phyloP scores from a whole-genome alignment of 2,113 vertebrate genomes.

The Anolis sagrei region DNA sequence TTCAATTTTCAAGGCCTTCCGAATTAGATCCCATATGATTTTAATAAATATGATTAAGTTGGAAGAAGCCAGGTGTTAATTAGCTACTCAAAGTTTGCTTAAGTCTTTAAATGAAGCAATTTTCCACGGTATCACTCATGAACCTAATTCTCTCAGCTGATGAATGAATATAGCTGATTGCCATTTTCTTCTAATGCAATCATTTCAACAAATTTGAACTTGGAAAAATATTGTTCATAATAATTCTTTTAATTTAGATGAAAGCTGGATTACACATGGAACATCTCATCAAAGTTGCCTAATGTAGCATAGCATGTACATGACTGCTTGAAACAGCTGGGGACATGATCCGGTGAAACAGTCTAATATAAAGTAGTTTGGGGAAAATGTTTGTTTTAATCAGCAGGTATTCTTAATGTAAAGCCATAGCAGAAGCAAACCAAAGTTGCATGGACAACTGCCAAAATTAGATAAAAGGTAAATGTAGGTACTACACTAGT shows the following conservation, averaged over 20 bases:
- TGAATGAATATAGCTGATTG: conserved; percentile 2
- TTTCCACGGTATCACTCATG: not conserved
- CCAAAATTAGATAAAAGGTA: not conserved
- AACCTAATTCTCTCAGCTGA: not conserved
- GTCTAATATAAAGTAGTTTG: conserved; percentile 20
- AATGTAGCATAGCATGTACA: not conserved
- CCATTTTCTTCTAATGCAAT: not conserved
- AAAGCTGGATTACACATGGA: not conserved
- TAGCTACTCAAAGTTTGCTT: conserved; percentile 11
- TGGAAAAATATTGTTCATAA: not conserved
- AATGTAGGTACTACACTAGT: not conserved
- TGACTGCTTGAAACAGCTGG: conserved; percentile 10
- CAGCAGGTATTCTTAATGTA: conserved; percentile 46
- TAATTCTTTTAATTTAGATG: conserved; percentile 4
- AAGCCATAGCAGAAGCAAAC: conserved; percentile 40
- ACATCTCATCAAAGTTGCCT: conserved; percentile 12
- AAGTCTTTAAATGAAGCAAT: conserved; percentile 1
- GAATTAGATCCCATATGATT: not conserved
- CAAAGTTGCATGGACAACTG: not conserved
- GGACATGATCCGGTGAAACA: not conserved
- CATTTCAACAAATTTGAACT: not conserved
- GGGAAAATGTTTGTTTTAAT: conserved; percentile 49
- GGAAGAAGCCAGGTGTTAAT: conserved; percentile 10
- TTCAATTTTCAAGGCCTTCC: not conserved
- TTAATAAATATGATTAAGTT: conserved; percentile 1